Conservation (phyloP, 2,113 vertebrate species). For the Ptilonorhynchus violaceus region DNA sequence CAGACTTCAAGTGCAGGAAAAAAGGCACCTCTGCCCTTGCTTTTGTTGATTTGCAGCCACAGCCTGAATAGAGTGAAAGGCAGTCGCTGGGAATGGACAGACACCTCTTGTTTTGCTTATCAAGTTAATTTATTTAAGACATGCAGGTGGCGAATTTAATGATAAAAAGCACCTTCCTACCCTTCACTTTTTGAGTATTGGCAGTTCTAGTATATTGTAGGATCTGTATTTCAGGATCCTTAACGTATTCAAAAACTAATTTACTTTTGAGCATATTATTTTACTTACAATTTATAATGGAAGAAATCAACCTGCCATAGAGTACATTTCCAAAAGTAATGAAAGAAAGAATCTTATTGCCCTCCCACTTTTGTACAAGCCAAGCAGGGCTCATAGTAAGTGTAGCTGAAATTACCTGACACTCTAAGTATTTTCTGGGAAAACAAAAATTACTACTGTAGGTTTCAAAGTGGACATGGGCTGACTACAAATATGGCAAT, state of each 20-base stretch:
- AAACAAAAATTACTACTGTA: conserved; percentile 36
- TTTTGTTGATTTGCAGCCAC: background rate
- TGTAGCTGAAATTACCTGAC: background rate
- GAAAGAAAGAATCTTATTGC: background rate
- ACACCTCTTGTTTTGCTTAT: background rate
- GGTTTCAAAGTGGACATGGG: conserved; percentile 33
- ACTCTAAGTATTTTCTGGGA: conserved; percentile 32
- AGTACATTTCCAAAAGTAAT: background rate
- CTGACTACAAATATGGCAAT: conserved; percentile 30
- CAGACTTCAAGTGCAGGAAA: background rate
- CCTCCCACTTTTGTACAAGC: background rate
- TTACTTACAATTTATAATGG: conserved; percentile 9
- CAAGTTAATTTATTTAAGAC: background rate
- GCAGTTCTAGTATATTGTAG: background rate
- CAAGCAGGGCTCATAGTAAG: background rate
- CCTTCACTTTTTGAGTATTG: background rate
- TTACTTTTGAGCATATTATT: background rate
- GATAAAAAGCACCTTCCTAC: background rate
- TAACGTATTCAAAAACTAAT: background rate
- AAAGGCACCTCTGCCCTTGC: background rate
- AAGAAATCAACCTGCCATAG: background rate
- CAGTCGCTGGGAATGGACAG: background rate
- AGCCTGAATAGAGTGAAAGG: background rate
- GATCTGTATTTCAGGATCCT: background rate
- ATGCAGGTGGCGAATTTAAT: background rate